Conservation (phyloP, 2,888 invertebrate species). For the Syrphus vitripennis region DNA sequence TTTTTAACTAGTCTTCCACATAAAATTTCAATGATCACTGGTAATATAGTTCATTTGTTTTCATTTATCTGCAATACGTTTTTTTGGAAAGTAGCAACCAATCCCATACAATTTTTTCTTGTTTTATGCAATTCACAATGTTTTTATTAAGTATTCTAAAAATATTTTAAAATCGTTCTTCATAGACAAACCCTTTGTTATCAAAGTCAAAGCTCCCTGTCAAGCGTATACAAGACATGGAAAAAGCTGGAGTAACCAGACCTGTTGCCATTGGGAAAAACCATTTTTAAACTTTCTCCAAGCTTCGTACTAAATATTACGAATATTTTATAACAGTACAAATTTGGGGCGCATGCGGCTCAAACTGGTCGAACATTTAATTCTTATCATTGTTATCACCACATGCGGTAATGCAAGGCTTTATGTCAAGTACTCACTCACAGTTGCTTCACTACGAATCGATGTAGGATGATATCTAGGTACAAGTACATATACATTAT, state of each 20-base stretch:
- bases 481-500: too few species aligned
- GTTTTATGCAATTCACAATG: too few species aligned
- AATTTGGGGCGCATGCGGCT: not conserved
- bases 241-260: not conserved
- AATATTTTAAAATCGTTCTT: too few species aligned
- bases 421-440: not conserved
- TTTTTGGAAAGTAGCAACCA: too few species aligned
- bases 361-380: not conserved
- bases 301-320: not conserved
- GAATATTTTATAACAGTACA: not conserved
- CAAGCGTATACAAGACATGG: not conserved
- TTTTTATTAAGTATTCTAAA: too few species aligned
- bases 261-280: not conserved
- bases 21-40: too few species aligned
- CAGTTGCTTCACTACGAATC: not conserved
- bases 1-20: too few species aligned
- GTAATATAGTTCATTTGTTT: too few species aligned
- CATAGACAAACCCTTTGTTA: too few species aligned
- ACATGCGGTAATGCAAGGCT: not conserved
- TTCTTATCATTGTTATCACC: slow-evolving; percentile 25
- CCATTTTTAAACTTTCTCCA: not conserved
- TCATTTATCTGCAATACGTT: too few species aligned
- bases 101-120: too few species aligned
- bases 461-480: not conserved
- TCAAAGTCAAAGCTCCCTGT: not conserved